Evolutionary conservation across 2,888 invertebrate species (phyloP).

Genomic region (Drosophila koepferae): DNA sequence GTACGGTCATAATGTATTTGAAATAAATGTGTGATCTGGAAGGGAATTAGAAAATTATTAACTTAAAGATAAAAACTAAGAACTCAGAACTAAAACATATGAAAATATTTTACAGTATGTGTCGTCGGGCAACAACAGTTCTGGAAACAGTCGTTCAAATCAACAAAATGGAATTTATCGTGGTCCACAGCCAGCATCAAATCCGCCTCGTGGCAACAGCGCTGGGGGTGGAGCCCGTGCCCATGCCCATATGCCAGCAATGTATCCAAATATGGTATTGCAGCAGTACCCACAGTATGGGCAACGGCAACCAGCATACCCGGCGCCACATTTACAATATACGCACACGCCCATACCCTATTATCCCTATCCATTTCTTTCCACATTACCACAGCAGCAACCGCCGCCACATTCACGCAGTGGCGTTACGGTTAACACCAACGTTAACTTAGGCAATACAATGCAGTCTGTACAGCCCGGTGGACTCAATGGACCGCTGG

Average conservation of each 20-base stretch:
- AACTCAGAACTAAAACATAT: background rate
- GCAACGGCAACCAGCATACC: slow-evolving; percentile 77
- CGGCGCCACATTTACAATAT: slow-evolving; percentile 76
- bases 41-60: background rate
- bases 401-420: slow-evolving; percentile 75
- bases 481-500: slow-evolving; percentile 72
- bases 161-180: slow-evolving; percentile 80
- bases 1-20: background rate
- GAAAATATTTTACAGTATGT: slow-evolving; percentile 69
- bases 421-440: slow-evolving; percentile 72
- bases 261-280: slow-evolving; percentile 80
- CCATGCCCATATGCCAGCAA: slow-evolving; percentile 76
- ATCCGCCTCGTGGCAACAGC: slow-evolving; percentile 53
- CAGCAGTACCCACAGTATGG: slow-evolving; percentile 75
- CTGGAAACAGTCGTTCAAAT: slow-evolving; percentile 77
- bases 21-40: background rate
- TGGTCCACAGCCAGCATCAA: slow-evolving; percentile 75
- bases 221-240: slow-evolving; percentile 53
- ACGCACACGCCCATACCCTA: slow-evolving; percentile 65
- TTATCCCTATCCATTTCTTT: slow-evolving; percentile 67
- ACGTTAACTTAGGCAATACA: slow-evolving; percentile 66
- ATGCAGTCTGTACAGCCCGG: slow-evolving; percentile 77
- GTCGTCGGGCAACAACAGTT: slow-evolving; percentile 77
- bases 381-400: slow-evolving; percentile 66
- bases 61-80: background rate